Evolutionary conservation across 1,140 invertebrate genomes (phyloP).

Genomic region (Micrasema minimum): DNA sequence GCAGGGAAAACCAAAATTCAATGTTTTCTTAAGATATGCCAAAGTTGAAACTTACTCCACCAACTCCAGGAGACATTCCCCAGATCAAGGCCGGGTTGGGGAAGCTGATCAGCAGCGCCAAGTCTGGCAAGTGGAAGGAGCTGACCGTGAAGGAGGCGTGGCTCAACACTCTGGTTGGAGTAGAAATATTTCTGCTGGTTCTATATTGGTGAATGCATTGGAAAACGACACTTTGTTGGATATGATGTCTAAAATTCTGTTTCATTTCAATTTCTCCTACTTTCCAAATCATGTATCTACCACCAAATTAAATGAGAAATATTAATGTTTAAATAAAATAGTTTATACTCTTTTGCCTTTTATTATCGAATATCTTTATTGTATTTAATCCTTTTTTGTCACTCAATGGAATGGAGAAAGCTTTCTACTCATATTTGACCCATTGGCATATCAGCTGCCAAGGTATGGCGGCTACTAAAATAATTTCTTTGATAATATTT

Average conservation of each 20-base stretch:
- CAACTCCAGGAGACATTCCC: slow-evolving; percentile 85
- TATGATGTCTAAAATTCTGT: slow-evolving; percentile 83
- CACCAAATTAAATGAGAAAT: no score
- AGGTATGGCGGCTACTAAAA: no score
- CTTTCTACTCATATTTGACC: no score
- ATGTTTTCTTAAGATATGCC: slow-evolving; percentile 87
- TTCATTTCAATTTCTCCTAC: no score
- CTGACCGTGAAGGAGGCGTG: slow-evolving; percentile 89
- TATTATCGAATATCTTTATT: no score
- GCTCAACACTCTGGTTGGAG: slow-evolving; percentile 86
- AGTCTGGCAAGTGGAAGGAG: slow-evolving; percentile 83
- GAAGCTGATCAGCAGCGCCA: slow-evolving; percentile 76
- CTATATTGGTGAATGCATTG: slow-evolving; percentile 96
- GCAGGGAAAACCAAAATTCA: slow-evolving; percentile 77
- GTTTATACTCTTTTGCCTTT: no score
- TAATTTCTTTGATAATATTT: no score
- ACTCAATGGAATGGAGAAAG: no score
- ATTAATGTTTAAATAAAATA: no score
- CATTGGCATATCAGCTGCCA: no score
- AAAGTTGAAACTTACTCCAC: slow-evolving; percentile 93
- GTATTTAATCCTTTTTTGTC: no score
- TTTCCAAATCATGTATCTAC: no score
- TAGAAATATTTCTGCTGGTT: slow-evolving; percentile 96
- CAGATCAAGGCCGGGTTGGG: slow-evolving; percentile 81
- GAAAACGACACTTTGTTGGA: slow-evolving; percentile 89